Evolutionary conservation across 2,888 invertebrate genomes (phyloP).

Genomic region (Homarus gammarus): DNA sequence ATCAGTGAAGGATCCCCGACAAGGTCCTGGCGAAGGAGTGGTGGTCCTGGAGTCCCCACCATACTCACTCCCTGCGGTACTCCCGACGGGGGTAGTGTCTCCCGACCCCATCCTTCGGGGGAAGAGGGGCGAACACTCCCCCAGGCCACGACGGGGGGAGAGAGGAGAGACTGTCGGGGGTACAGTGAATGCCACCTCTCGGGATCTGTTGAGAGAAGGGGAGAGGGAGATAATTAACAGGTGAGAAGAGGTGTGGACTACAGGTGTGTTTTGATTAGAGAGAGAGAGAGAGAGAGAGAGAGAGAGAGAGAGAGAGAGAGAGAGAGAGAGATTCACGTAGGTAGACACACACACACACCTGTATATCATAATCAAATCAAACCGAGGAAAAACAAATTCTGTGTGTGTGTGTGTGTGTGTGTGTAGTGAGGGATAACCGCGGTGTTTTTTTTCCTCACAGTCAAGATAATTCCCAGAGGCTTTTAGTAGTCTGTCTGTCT

Average conservation of each 20-base stretch:
- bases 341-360: no score
- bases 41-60: constrained; percentile 63
- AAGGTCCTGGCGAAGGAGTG: constrained; percentile 62
- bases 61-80: constrained; percentile 39
- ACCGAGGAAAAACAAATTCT: no score
- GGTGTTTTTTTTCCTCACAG: no score
- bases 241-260: no score
- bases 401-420: no score
- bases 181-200: constrained; percentile 68
- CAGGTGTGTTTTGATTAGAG: no score
- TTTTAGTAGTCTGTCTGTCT: no score
- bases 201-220: constrained; percentile 37
- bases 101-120: constrained; percentile 60
- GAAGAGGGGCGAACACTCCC: constrained; percentile 59
- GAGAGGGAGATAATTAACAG: not conserved
- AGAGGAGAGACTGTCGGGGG: constrained; percentile 69
- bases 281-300: not conserved
- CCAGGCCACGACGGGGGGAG: constrained; percentile 61
- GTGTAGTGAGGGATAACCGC: no score
- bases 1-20: constrained; percentile 56
- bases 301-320: not conserved
- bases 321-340: not conserved
- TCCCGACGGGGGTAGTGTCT: constrained; percentile 63
- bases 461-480: no score
- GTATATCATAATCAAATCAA: no score